Evolutionary conservation across 1,140 invertebrate species (phyloP), one percentile per base, ranked within the genome.

Genomic region (Papilio xuthus): DNA sequence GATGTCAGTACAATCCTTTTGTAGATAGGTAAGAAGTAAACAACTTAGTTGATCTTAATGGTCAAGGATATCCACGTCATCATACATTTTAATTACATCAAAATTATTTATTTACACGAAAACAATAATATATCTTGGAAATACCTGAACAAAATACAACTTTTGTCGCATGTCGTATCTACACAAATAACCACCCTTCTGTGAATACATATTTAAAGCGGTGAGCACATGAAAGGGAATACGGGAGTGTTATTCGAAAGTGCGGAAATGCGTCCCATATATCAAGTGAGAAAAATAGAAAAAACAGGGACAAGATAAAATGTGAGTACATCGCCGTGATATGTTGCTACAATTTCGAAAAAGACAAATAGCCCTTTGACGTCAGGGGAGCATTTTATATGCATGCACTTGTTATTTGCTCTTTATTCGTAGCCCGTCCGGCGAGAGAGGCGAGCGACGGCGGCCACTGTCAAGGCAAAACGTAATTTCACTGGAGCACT

Each of bases 191-290:
- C 77, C 79, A 81, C 79, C 83, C 82, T 81, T 83, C 81, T 77
- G 78, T 79, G 82, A 87, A 91, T 91, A 90, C 86, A 91, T 92
- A 91, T 92, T 91, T 91, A 92, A 92, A 90, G 87, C 84, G 81
- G 77, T 81, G 81, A 84, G 81, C 83, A 90, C 86, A 88, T 90
- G 89, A 92, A 92, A 92, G 88, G 86, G 88, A 91, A 90, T 90
- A 88, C 85, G 82, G 60, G 79, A 91, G 85, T 79, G 83, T 86
- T 87, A 89, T 91, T 85, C 86, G 88, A 89, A 92, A 92, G 87
- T 92, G 87, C 87, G 89, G 90, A 92, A 91, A 90, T 89, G 86
- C 88, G 88, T 89, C 88, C 84, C 88, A 92, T 92, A 91, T 85
- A 90, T 91, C 89, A 91, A 85, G 85, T 83, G 87, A 85, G 88